phyloP scores from a whole-genome alignment of 2,113 vertebrate genomes.

The Himantopus leucocephalus region DNA sequence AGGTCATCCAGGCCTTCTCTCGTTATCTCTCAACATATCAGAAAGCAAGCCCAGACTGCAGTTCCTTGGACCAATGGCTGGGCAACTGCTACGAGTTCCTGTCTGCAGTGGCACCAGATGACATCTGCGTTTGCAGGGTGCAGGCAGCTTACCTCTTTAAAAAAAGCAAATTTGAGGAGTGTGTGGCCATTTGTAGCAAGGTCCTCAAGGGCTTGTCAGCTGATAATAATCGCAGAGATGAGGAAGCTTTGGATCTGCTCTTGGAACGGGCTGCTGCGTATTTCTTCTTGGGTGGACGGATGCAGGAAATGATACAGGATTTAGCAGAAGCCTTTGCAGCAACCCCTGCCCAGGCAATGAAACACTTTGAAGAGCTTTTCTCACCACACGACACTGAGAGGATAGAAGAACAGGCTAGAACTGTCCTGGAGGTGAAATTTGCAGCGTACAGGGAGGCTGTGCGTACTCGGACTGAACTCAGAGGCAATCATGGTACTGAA shows the following conservation, averaged over 20 bases:
- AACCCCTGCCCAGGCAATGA: conserved; percentile 73
- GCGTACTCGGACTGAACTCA: conserved; percentile 76
- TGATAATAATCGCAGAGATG: background rate
- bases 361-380: conserved; percentile 78
- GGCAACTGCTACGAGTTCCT: conserved; percentile 75
- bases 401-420: conserved; percentile 56
- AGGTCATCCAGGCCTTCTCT: conserved; percentile 73
- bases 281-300: conserved; percentile 75
- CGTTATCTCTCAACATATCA: conserved; percentile 26
- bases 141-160: conserved; percentile 76
- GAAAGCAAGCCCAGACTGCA: background rate
- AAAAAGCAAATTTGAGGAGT: conserved; percentile 73
- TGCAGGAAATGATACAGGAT: conserved; percentile 75
- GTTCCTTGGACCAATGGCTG: background rate
- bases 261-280: conserved; percentile 79
- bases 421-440: conserved; percentile 76
- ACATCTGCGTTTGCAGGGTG: conserved; percentile 54
- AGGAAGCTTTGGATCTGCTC: conserved; percentile 50
- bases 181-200: conserved; percentile 73
- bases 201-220: conserved; percentile 47
- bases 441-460: conserved; percentile 81
- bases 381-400: conserved; percentile 35
- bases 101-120: conserved; percentile 70
- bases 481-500: conserved; percentile 77
- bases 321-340: conserved; percentile 81